Base-by-base conservation (phyloP, 2,113 vertebrate species). In the Ellobius talpinus region DNA sequence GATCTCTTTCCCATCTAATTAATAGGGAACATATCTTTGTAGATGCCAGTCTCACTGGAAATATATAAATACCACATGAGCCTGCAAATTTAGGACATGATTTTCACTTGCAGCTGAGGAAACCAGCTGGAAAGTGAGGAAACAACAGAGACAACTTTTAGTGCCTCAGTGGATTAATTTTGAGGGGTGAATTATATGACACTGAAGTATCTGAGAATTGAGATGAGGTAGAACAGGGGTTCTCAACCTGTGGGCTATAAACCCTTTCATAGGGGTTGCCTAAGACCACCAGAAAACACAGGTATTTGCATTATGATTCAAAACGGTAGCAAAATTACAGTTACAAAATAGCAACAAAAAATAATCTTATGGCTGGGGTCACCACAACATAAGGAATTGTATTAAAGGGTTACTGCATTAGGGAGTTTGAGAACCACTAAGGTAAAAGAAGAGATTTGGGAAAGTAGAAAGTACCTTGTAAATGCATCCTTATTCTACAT, bases 111-210 rank as follows among this genome's bases (percentile, higher is more conserved):
- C 85, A 87, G 91, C 50, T 93, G 74, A 39, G 94, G 39, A 91
- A 96, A 74, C 93, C 84, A 68, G 63, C 94, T 70, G 84, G 90
- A 95, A 93, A 52, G 23, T 45, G 73, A 24, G 17, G 0, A 55
- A 92, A 93, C 81, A 94, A 45, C 16, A 19, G 86, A 58, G 73
- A 58, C 1, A 0, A 58, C n/a, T 29, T 50, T 55, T 88, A n/a
- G 77, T 92, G 89, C 13, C 78, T 29, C n/a, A 58, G 68, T 12
- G 66, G 93, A 61, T 88, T 42, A 29, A 63, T 87, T 91, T 63
- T 89, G 91, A 96, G 61, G 68, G 81, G 70, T 87, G 87, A 96
- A 93, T 95, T 93, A 85, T 93, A 66, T 76, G 68, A 96, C n/a
- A 10, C 82, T 92, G 63, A 92, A 74, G 82, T 91, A 93, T 85